Evolutionary conservation across 2,888 invertebrate species (phyloP).

Genomic region (Ochlodes sylvanus): DNA sequence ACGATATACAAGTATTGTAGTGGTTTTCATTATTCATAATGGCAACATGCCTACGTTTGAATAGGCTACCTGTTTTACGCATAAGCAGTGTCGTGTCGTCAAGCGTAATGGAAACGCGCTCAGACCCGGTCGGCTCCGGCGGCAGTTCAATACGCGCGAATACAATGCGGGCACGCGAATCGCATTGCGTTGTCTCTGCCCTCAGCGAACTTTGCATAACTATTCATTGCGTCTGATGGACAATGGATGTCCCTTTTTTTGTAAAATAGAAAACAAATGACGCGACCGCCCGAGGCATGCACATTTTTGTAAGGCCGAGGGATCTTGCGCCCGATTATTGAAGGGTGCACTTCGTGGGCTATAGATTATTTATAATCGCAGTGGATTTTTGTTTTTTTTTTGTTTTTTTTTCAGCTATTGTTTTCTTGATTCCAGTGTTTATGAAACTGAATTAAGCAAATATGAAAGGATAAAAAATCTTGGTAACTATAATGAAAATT

Average conservation of each 20-base stretch:
- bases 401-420: background rate
- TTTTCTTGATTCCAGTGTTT: background rate
- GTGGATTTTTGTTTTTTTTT: background rate
- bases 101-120: constrained; percentile 37
- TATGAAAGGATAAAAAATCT: too few relatives aligned
- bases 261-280: constrained; percentile 46
- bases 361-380: constrained; percentile 20
- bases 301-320: constrained; percentile 34
- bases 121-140: constrained; percentile 42
- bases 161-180: constrained; percentile 62
- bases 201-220: constrained; percentile 64
- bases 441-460: too few relatives aligned
- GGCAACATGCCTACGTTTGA: too few relatives aligned
- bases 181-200: constrained; percentile 77
- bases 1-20: too few relatives aligned
- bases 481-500: too few relatives aligned
- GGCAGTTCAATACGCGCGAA: constrained; percentile 68
- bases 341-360: constrained; percentile 28
- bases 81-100: background rate
- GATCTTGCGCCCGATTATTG: constrained; percentile 30
- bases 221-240: constrained; percentile 71
- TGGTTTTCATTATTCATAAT: too few relatives aligned
- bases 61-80: background rate
- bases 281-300: constrained; percentile 35
- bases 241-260: constrained; percentile 58